Conservation (phyloP, 2,888 invertebrate genomes). For the Nymphalis polychloros region DNA sequence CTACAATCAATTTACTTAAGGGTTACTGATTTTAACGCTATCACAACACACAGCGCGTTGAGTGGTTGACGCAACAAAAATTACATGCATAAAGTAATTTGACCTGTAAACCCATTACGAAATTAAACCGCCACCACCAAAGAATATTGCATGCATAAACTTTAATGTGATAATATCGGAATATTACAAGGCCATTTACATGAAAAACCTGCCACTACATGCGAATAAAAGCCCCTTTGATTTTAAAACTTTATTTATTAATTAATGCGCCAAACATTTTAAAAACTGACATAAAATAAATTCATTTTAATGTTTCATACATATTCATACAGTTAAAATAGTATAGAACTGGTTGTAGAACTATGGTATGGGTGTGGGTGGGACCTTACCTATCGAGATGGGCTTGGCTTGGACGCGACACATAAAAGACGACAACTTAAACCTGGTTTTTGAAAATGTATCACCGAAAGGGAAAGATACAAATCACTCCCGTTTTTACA, state of each 20-base stretch:
- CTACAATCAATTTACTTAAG: too few species aligned
- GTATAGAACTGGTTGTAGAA: too few species aligned
- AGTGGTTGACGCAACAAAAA: conserved; percentile 17
- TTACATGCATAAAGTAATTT: conserved; percentile 13
- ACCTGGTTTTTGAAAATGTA: too few species aligned
- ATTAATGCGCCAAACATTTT: not conserved
- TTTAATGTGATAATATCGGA: conserved; percentile 58
- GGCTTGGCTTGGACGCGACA: too few species aligned
- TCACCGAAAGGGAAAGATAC: too few species aligned
- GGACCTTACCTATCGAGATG: too few species aligned
- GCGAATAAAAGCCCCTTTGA: conserved; percentile 7
- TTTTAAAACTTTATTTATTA: not conserved
- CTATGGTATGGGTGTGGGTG: too few species aligned
- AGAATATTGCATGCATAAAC: conserved; percentile 50
- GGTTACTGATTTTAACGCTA: not conserved
- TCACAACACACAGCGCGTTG: not conserved
- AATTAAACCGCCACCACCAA: conserved; percentile 41
- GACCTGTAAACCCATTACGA: conserved; percentile 53
- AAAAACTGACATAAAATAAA: not conserved
- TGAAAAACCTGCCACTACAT: conserved; percentile 43
- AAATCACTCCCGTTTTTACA: too few species aligned
- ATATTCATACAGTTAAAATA: too few species aligned
- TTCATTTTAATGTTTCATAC: not conserved
- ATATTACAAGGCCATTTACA: conserved; percentile 62
- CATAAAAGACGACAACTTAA: too few species aligned